These are phyloP conservation scores for Pristionchus entomophagus DNA, from an alignment of 2,888 invertebrate species.

Conservation along the genomic window DNA sequence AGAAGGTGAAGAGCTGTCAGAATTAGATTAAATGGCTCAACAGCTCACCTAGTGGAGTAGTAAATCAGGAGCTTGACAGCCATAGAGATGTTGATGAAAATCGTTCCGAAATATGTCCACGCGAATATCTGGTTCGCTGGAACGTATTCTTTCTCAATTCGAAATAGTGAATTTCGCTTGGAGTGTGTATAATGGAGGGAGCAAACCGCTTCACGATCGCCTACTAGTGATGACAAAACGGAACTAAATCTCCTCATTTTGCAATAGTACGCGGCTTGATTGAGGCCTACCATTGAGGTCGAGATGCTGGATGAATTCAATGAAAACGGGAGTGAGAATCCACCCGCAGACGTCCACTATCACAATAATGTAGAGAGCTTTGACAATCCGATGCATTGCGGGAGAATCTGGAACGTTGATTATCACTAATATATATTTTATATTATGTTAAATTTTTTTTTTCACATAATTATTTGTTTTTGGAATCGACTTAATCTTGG, in stretches of 20 bases:
- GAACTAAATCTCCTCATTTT: no score
- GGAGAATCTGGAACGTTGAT: background rate
- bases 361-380: background rate
- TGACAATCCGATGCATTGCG: background rate
- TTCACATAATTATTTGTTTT: no score
- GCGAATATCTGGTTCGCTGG: background rate
- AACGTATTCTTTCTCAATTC: background rate
- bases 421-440: background rate
- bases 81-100: background rate
- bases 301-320: background rate
- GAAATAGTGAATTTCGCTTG: no score
- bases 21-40: no score
- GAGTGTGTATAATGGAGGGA: no score
- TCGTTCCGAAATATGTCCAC: background rate
- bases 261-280: no score
- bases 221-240: no score
- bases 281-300: background rate
- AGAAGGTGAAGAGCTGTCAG: no score
- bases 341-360: background rate
- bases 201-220: no score
- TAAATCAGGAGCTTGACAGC: background rate
- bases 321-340: background rate
- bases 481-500: no score
- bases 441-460: background rate
- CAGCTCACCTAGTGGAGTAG: background rate